A percentile compares a stretch with the other conserved stretches of the same genome.
phyloP scores from a whole-genome alignment of 2,113 vertebrate genomes.

The Eurypyga helias region DNA sequence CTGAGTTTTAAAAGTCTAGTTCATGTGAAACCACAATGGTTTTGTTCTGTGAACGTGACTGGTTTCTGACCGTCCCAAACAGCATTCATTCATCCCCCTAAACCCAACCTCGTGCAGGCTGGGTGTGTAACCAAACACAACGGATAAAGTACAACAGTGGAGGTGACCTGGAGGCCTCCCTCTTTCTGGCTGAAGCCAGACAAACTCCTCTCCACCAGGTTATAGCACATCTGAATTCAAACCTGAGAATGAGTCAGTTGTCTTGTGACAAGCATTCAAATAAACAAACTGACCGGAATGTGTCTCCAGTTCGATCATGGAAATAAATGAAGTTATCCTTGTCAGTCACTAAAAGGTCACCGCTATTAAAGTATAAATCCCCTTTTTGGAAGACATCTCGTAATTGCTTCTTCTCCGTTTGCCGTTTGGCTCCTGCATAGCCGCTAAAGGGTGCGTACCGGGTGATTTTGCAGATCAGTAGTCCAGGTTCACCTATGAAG shows the following conservation, averaged over 20 bases:
- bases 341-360: conserved; percentile 86
- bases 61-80: background rate
- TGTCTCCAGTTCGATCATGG: conserved; percentile 90
- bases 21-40: background rate
- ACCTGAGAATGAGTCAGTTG: background rate
- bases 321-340: conserved; percentile 88
- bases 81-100: background rate
- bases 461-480: conserved; percentile 86
- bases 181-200: background rate
- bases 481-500: conserved; percentile 83
- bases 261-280: background rate
- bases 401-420: conserved; percentile 86
- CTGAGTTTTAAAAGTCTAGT: background rate
- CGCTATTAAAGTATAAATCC: conserved; percentile 89
- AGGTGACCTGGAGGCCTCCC: background rate
- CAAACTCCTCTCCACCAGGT: background rate
- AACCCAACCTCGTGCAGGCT: background rate
- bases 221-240: background rate
- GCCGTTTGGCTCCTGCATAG: conserved; percentile 79
- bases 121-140: background rate
- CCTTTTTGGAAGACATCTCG: conserved; percentile 84
- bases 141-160: background rate
- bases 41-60: background rate
- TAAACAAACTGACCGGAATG: conserved; percentile 81
- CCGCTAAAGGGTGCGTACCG: conserved; percentile 81